These are phyloP conservation scores for Cyrtodaria siliqua DNA, from an alignment of 2,888 invertebrate genomes.

Conservation along the genomic window DNA sequence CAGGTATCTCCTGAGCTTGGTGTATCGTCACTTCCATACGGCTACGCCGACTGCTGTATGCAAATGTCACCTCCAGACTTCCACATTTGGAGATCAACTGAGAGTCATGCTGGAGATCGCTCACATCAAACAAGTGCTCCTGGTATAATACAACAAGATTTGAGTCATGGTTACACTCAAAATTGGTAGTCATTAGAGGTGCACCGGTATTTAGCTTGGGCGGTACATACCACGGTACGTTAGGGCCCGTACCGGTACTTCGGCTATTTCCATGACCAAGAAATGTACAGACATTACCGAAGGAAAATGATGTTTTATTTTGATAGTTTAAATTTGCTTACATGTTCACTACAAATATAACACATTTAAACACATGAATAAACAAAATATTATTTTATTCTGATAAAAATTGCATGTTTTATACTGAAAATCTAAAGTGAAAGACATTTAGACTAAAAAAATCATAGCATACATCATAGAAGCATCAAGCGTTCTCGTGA, in stretches of 20 bases:
- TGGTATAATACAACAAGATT: constrained; percentile 67
- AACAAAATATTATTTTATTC: too few species aligned
- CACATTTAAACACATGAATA: too few species aligned
- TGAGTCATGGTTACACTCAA: constrained; percentile 60
- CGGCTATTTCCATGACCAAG: too few species aligned
- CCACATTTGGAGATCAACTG: constrained; percentile 88
- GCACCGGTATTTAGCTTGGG: constrained; percentile 75
- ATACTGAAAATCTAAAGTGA: too few species aligned
- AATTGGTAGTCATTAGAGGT: constrained; percentile 66
- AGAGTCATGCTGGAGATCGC: constrained; percentile 85
- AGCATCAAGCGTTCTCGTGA: too few species aligned
- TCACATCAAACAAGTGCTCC: constrained; percentile 86
- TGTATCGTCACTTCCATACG: constrained; percentile 97
- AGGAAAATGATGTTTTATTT: too few species aligned
- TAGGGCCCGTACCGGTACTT: constrained; percentile 61
- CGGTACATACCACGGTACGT: constrained; percentile 35
- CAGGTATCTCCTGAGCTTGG: constrained; percentile 93
- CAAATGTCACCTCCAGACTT: constrained; percentile 94
- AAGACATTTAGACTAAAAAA: too few species aligned
- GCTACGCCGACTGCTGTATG: constrained; percentile 95
- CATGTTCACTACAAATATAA: too few species aligned
- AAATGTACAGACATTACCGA: too few species aligned
- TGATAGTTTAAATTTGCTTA: too few species aligned
- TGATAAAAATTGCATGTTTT: too few species aligned
- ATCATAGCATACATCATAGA: too few species aligned